Evolutionary conservation across 2,888 invertebrate species (phyloP), one percentile per base, ranked within the genome.

Genomic region (Epinotia bilunana): DNA sequence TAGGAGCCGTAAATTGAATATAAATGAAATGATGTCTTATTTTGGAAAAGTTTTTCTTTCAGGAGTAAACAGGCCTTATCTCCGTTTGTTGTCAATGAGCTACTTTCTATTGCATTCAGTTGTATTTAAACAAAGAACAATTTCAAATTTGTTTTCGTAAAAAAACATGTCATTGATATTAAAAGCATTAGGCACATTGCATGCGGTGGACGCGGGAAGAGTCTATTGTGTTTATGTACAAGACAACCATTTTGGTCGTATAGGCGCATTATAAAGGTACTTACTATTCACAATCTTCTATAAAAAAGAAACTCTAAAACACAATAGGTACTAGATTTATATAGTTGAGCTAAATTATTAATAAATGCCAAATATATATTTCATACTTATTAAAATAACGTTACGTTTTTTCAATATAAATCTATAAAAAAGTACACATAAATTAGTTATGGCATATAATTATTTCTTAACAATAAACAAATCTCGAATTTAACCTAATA

Each of bases 361-460:
- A 82, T 86, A 79, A 87, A 88, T 89, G 87, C 88, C 87, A 88
- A 88, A 88, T 86, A 87, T 86, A 86, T 82, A 80, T 72, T 76
- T 76, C 49, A 78, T 77, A 79, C 79, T 79, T 77, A 78, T 77
- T 84, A 84, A 83, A 79, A 83, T 82, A 86, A 86, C 83, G 81
- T 80, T 82, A 85, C 81, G 83, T 76, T 84, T 85, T 84, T 83
- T 83, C 83, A 84, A 84, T 86, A 90, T 90, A 91, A 88, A 87
- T 82, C 86, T 90, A 88, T 86, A 89, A 91, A 90, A 61, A 89
- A 86, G 80, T 87, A 88, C 82, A 83, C 87, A 90, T 91, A 92
- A 91, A 92, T 93, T 92, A 92, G 90, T 91, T 93, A 93, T 93
- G 93, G 93, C 93, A 92, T 93, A 90, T 90, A 91, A 90, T 89